Evolutionary conservation across 2,113 vertebrate genomes (phyloP).

Genomic region (Zapus hudsonius): DNA sequence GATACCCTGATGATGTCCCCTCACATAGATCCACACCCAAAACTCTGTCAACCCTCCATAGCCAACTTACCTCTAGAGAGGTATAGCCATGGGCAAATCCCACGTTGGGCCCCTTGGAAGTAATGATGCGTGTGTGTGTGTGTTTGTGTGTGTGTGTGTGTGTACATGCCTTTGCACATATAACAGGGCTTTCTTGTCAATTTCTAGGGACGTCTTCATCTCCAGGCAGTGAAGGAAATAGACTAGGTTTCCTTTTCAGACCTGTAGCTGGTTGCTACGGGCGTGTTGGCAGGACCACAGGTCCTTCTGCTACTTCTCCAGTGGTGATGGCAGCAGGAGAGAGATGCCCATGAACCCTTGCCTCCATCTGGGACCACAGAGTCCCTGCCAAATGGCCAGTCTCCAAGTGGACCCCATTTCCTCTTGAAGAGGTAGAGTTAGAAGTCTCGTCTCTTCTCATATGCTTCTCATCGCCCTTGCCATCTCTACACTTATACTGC

Average conservation of each 20-base stretch:
- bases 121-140: not conserved
- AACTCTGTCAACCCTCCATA: not conserved
- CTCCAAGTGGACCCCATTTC: not conserved
- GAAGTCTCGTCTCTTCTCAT: not conserved
- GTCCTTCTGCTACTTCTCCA: not conserved
- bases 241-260: not conserved
- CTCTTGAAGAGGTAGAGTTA: not conserved
- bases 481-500: too few species aligned
- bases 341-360: not conserved
- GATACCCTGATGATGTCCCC: not conserved
- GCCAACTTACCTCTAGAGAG: not conserved
- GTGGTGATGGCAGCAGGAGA: not conserved
- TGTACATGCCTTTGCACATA: not conserved
- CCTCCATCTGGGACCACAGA: not conserved
- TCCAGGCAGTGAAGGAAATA: constrained; percentile 48
- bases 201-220: constrained; percentile 51
- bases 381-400: not conserved
- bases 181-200: not conserved
- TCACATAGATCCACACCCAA: rapidly evolving
- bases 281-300: not conserved
- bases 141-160: not conserved
- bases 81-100: not conserved
- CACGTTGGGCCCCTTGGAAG: not conserved
- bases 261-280: not conserved
- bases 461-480: not conserved